Evolutionary conservation across 2,888 invertebrate species (phyloP).

Genomic region (Drosophila recens): DNA sequence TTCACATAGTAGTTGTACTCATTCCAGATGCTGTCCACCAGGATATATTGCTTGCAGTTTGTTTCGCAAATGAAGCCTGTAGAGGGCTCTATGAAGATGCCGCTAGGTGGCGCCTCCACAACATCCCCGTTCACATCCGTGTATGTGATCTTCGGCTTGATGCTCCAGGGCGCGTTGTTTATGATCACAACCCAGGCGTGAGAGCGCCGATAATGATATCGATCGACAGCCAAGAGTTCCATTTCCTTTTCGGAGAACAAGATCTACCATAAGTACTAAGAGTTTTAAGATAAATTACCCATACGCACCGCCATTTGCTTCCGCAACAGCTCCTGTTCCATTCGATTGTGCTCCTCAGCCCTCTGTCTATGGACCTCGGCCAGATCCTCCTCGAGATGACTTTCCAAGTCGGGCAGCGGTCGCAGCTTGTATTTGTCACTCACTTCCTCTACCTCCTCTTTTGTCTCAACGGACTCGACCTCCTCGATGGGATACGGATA

Average conservation of each 20-base stretch:
- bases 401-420: slow-evolving; percentile 87
- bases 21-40: slow-evolving; percentile 94
- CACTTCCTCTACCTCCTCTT: slow-evolving; percentile 31
- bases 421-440: slow-evolving; percentile 86
- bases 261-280: too few relatives aligned
- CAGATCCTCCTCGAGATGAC: slow-evolving; percentile 87
- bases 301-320: slow-evolving; percentile 57
- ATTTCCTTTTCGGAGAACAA: slow-evolving; percentile 86
- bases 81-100: slow-evolving; percentile 94
- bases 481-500: slow-evolving; percentile 86
- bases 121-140: slow-evolving; percentile 78
- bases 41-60: slow-evolving; percentile 88
- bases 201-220: slow-evolving; percentile 89
- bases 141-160: slow-evolving; percentile 73
- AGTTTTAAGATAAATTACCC: background rate
- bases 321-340: slow-evolving; percentile 76
- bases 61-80: slow-evolving; percentile 89
- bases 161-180: slow-evolving; percentile 82
- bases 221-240: slow-evolving; percentile 89
- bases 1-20: slow-evolving; percentile 93
- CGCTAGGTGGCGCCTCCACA: slow-evolving; percentile 81
- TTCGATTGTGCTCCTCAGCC: slow-evolving; percentile 73
- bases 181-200: slow-evolving; percentile 94
- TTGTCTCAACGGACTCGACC: slow-evolving; percentile 34
- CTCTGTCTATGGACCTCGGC: slow-evolving; percentile 84